A percentile compares a stretch with the other conserved stretches of the same genome.
These are phyloP conservation scores for Drosophila rellima DNA, from an alignment of 2,888 invertebrate species.

Conservation along the genomic window DNA sequence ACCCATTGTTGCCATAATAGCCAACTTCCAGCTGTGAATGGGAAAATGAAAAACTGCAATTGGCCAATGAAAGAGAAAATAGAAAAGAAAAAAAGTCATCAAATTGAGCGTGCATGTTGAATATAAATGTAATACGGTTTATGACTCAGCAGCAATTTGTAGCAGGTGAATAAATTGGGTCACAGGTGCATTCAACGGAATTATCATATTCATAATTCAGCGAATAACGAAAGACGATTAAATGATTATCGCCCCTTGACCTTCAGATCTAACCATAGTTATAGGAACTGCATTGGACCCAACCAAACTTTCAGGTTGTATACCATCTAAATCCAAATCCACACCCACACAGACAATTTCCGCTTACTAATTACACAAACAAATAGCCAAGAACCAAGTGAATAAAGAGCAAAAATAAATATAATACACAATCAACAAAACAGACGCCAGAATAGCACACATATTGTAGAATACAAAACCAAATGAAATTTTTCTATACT, in stretches of 20 bases:
- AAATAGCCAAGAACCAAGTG: constrained; percentile 46
- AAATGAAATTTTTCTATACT: constrained; percentile 11
- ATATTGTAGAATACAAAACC: constrained; percentile 26
- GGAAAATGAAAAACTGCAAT: constrained; percentile 23
- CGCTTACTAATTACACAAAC: constrained; percentile 69
- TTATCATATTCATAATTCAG: constrained; percentile 14
- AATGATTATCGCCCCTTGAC: constrained; percentile 7
- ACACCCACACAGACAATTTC: constrained; percentile 46
- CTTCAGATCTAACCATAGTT: constrained; percentile 3
- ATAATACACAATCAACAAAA: constrained; percentile 37
- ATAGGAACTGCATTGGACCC: background rate
- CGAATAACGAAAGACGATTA: background rate
- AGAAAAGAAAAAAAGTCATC: background rate
- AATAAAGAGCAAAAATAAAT: constrained; percentile 50
- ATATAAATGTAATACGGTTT: constrained; percentile 2
- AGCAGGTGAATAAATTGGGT: constrained; percentile 28
- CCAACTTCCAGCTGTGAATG: constrained; percentile 24
- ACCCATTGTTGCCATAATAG: background rate
- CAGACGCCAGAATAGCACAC: constrained; percentile 22
- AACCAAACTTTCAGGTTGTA: constrained; percentile 16
- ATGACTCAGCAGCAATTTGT: constrained; percentile 24
- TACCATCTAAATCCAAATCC: constrained; percentile 15
- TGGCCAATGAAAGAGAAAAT: constrained; percentile 2
- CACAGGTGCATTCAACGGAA: constrained; percentile 35
- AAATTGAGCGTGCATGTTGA: constrained; percentile 7